Evolutionary conservation across 2,113 vertebrate species (phyloP), one percentile per base, ranked within the genome.

Genomic region (Corythornis madagascariensis): DNA sequence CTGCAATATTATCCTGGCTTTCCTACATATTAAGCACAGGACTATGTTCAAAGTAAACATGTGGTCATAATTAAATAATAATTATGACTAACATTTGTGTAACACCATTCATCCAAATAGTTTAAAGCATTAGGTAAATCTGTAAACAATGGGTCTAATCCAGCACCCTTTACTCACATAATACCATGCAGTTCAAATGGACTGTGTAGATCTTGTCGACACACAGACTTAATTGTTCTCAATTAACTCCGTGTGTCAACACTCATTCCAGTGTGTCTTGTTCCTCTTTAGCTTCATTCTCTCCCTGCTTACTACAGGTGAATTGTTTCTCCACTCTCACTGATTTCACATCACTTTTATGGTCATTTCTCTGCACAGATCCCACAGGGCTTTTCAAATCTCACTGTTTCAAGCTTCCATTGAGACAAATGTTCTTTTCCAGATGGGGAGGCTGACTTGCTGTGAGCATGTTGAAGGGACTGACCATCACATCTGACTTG

Each of bases 101-200:
- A 94, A 94, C 85, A 86, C 64, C 42, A 83, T 94, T 92, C 80
- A 89, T 79, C 86, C 81, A 74, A 89, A 91, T 25, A 95, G 65
- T 82, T 88, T 75, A 77, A 92, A 95, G 89, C 82, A 76, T 71
- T 86, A 55, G 15, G 79, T 88, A 91, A 85, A 96, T 88, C 83
- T 90, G 89, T 95, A 96, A 96, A 95, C 94, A 93, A 96, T 92
- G 86, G 92, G 87, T 70, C 87, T 95, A 83, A 96, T 96, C 91
- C 91, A 93, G 94, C 91, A 83, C 64, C 91, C 75, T 94, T 91
- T 80, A 89, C 91, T 95, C 89, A 73, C 35, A 82, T 85, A 93
- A 93, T 35, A 63, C 60, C 64, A 11, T 15, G 88, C 72, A 77
- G 53, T 76, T 94, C 93, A 91, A 95, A 95, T 26, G 52, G 72